Percentiles rank a stretch among this genome's conserved stretches.
phyloP scores from a whole-genome alignment of 2,888 invertebrate genomes.

The Drosophila prostipennis region DNA sequence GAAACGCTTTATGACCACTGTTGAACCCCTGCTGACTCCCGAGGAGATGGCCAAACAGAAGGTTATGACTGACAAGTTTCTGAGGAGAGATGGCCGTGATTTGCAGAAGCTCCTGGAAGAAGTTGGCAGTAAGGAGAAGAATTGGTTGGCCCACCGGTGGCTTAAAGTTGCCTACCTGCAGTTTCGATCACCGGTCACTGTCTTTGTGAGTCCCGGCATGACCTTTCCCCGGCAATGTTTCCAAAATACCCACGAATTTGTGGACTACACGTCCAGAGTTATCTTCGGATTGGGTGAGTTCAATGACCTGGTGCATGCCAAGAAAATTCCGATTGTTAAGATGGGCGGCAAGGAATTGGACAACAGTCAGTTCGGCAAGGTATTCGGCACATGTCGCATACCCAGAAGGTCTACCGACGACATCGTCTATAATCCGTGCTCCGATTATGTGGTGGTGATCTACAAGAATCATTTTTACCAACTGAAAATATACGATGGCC shows the following conservation, averaged over 20 bases:
- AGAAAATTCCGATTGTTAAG: constrained; percentile 92
- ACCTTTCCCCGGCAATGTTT: constrained; percentile 90
- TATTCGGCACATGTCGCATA: constrained; percentile 95
- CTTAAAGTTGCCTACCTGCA: constrained; percentile 92
- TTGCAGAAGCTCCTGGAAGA: constrained; percentile 88
- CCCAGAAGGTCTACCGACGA: constrained; percentile 86
- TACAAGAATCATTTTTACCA: constrained; percentile 92
- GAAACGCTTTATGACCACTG: constrained; percentile 89
- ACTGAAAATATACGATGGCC: constrained; percentile 86
- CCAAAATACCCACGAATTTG: constrained; percentile 85
- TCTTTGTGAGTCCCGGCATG: constrained; percentile 94
- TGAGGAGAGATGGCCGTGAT: constrained; percentile 67
- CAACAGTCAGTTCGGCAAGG: constrained; percentile 90
- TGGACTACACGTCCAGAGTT: constrained; percentile 88
- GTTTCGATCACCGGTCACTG: constrained; percentile 92
- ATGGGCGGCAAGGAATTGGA: constrained; percentile 83
- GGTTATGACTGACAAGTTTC: constrained; percentile 85
- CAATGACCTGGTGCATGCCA: constrained; percentile 82
- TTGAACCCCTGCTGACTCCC: constrained; percentile 90
- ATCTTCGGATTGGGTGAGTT: constrained; percentile 84
- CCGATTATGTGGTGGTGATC: constrained; percentile 90
- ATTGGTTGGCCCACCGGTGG: constrained; percentile 98
- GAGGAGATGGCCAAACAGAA: constrained; percentile 89
- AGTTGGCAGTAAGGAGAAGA: constrained; percentile 87
- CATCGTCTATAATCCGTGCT: constrained; percentile 85